Base-by-base conservation (phyloP, 2,888 invertebrate genomes). In the Ectemnius lituratus region DNA sequence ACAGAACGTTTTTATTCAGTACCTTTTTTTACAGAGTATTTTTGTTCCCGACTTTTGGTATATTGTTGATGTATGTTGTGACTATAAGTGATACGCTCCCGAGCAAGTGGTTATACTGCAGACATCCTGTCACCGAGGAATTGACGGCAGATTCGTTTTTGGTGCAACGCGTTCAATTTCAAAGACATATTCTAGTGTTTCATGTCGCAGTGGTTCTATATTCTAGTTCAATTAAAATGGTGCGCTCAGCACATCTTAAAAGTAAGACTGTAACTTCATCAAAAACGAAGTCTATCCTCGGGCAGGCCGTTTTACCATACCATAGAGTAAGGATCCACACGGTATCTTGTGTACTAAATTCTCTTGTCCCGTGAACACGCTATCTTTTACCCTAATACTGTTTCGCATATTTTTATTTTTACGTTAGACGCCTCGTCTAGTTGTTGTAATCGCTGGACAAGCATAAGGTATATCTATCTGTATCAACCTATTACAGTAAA, bases 401-500 rank as follows among this genome's bases (percentile, higher is more conserved):
- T 63, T 76, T 79, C 74, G 14, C n/a, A 52, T 47, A 74, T 67
- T 70, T 73, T 81, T 81, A 77, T 68, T 75, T 80, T 81, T 80
- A 58, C 66, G 77, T 79, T 81, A 70, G 67, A 77, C 67, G 79
- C 75, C 79, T 70, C 73, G 71, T 77, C 62, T 76, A 75, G 73
- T 67, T 79, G 76, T 70, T 73, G 70, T 80, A 78, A 73, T 64
- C 64, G 60, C 23, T 75, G 67, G 56, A 57, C 45, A 70, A 78
- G 69, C 59, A 70, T 73, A 67, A 56, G 63, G 59, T 63, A 65
- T 60, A 68, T 56, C 18, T 72, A 77, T 56, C 84, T 67, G 73
- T 83, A 37, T 37, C 37, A 37, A 37, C 37, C 37, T 37, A 37
- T 37, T 37, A 37, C 37, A 37, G 37, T 37, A 37, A 37, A 37